These are phyloP conservation scores for Limonius californicus DNA, from an alignment of 1,140 invertebrate species.

Conservation along the genomic window DNA sequence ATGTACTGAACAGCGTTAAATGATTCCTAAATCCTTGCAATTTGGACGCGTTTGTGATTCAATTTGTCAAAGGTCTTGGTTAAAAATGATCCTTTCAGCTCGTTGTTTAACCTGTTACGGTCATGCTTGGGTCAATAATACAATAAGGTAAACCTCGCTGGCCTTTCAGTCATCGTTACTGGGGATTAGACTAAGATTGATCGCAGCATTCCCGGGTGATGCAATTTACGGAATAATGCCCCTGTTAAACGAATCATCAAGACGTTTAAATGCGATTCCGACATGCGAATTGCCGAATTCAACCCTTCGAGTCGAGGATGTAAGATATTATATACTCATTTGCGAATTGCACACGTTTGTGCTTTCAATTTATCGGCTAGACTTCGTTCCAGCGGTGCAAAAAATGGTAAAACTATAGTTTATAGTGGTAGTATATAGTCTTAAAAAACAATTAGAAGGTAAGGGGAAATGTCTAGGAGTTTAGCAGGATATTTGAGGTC, in stretches of 20 bases:
- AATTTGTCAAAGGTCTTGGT: too few species aligned
- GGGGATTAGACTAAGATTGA: background rate
- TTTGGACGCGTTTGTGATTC: background rate
- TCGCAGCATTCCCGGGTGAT: background rate
- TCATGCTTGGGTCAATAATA: background rate
- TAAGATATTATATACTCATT: background rate
- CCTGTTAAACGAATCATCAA: background rate
- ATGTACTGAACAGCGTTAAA: background rate
- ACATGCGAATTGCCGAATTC: background rate
- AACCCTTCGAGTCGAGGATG: background rate
- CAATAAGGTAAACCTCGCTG: constrained; percentile 1
- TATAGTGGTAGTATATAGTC: too few species aligned
- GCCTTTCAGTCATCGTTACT: background rate
- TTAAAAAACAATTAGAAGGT: too few species aligned
- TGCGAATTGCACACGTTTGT: too few species aligned
- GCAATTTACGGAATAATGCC: background rate
- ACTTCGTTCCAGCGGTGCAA: too few species aligned
- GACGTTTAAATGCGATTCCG: background rate
- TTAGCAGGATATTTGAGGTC: too few species aligned
- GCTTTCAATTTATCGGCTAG: too few species aligned
- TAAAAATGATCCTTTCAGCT: too few species aligned
- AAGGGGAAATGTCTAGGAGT: too few species aligned
- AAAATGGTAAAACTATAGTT: too few species aligned
- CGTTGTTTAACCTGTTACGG: too few species aligned
- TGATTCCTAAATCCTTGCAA: too few species aligned